Evolutionary conservation across 2,113 vertebrate species (phyloP), one percentile per base, ranked within the genome.

Genomic region (Cochlearius cochlearius): DNA sequence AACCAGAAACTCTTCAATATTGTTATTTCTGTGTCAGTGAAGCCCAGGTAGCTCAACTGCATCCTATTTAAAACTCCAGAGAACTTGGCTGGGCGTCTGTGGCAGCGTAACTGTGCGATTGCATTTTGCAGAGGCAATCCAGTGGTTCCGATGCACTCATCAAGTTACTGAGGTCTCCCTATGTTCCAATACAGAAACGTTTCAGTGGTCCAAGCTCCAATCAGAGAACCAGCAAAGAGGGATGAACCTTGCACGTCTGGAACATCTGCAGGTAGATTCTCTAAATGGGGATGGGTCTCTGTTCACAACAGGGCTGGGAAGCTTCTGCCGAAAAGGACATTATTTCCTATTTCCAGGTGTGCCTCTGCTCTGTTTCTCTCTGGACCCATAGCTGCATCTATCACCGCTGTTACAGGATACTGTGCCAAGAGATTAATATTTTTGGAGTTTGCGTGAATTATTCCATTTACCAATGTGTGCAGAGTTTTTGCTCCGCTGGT

Each of bases 81-180:
- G 29, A 39, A 17, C 32, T 39, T 67, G n/a, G 32, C 38, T 64
- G 41, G 34, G 34, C 2, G 0, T 2, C 39, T 69, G 21, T 32
- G 34, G 49, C n/a, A 80, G 26, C 1, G 0, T 15, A 38, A 25
- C 5, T 9, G 4, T 25, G 22, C 0, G 5, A n/a, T 3, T 87
- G 77, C 36, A 23, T 53, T 45, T 58, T 15, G 29, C 66, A 39
- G 0, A 6, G 34, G 26, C 45, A 90, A 7, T 13, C 34, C 27
- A 11, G 0, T 2, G 55, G 22, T 12, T 85, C 29, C 6, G 3
- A 11, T 2, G 3, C 14, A 12, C 17, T 38, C 52, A 26, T 12
- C 3, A 8, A 18, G 15, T 32, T 34, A 23, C 4, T 36, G 63
- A 56, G 23, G 21, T n/a, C 25, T 43, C 56, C 55, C 2, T 5